These are phyloP conservation scores for Mastomys natalensis DNA, from an alignment of 2,113 vertebrate genomes.

Conservation along the genomic window DNA sequence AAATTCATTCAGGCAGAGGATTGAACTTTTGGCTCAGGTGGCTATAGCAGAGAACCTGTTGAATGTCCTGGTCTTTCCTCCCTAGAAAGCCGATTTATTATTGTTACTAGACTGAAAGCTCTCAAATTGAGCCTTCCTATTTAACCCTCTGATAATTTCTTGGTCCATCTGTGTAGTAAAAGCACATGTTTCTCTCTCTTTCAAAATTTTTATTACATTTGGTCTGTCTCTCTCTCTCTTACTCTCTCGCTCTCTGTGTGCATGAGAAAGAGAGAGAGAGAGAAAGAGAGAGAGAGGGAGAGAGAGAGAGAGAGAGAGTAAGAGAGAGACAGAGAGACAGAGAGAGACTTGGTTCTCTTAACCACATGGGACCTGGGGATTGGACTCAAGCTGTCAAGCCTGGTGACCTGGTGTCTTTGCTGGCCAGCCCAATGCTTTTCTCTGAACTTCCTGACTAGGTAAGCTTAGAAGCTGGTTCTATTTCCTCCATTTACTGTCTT, in stretches of 20 bases:
- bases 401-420: not conserved
- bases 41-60: not conserved
- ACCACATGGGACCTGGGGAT: not conserved
- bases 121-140: not conserved
- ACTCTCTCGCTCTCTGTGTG: too few relatives aligned
- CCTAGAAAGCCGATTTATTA: constrained; percentile 24
- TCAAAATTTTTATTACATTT: not conserved
- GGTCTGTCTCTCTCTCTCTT: too few relatives aligned
- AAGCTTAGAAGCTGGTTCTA: not conserved
- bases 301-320: not conserved
- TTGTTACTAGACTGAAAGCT: constrained; percentile 17
- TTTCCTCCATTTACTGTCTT: not conserved
- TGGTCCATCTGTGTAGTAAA: not conserved
- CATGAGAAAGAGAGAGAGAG: not conserved
- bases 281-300: not conserved
- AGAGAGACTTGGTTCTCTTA: not conserved
- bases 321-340: not conserved
- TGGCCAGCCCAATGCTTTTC: not conserved
- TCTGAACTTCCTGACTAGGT: not conserved
- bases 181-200: not conserved
- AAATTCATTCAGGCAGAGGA: constrained; percentile 23
- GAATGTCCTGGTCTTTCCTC: not conserved
- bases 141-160: not conserved
- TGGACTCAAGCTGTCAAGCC: not conserved
- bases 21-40: not conserved